Percentiles rank a stretch among this genome's conserved stretches.
Conservation (phyloP, 37 sponge, comb jelly and placozoan species). For the Chondrosia reniformis region DNA sequence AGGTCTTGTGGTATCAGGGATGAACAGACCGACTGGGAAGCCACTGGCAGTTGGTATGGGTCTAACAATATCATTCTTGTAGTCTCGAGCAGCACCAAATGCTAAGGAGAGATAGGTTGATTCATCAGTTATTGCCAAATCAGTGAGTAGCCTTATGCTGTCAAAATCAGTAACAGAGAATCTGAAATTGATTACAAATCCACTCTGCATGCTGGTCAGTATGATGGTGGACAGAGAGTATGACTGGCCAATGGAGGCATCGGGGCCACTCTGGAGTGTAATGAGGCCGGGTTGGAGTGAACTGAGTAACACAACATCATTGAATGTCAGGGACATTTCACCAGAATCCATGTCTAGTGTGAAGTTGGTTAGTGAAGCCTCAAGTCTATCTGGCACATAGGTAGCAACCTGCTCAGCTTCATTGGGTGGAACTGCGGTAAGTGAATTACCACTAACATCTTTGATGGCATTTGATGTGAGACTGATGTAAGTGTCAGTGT, state of each 20-base stretch:
- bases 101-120: conserved; percentile 46
- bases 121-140: conserved; percentile 50
- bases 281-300: conserved; percentile 45
- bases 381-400: conserved; percentile 30
- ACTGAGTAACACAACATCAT: conserved; percentile 60
- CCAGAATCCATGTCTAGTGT: conserved; percentile 70
- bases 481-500: conserved; percentile 44
- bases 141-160: conserved; percentile 50
- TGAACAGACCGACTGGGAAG: conserved; percentile 42
- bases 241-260: conserved; percentile 26
- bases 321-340: conserved; percentile 50
- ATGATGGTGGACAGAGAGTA: conserved; percentile 1
- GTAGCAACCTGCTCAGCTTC: conserved; percentile 12
- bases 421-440: conserved; percentile 24
- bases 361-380: conserved; percentile 47
- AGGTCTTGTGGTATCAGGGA: conserved; percentile 58
- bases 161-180: conserved; percentile 33
- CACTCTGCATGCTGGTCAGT: conserved; percentile 13
- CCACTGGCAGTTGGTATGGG: conserved; percentile 26
- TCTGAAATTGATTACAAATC: conserved; percentile 57
- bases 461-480: conserved; percentile 26
- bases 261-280: conserved; percentile 42
- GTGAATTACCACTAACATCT: conserved; percentile 56
- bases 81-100: conserved; percentile 28
- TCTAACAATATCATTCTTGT: conserved; percentile 13